These are phyloP conservation scores for Tupaia chinensis DNA, from an alignment of 2,113 vertebrate species.

Conservation along the genomic window DNA sequence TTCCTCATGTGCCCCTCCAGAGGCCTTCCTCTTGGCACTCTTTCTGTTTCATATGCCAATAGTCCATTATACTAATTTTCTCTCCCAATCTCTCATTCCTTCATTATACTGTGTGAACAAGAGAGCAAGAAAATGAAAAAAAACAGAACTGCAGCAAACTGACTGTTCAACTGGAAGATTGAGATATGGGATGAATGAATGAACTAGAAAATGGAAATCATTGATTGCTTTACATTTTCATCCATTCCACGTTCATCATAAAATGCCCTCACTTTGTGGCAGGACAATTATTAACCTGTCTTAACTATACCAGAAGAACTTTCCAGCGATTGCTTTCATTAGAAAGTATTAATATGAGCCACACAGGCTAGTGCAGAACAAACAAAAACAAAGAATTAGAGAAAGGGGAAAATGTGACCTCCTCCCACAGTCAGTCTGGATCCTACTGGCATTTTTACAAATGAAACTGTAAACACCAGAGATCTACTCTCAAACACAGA, in stretches of 20 bases:
- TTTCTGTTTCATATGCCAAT: not conserved
- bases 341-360: not conserved
- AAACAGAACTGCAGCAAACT: slow-evolving; percentile 17
- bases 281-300: slow-evolving; percentile 66
- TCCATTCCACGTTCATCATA: slow-evolving; percentile 43
- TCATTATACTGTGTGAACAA: not conserved
- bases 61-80: slow-evolving; percentile 41
- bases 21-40: not conserved
- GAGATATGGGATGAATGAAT: slow-evolving; percentile 72
- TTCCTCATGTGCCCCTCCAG: not conserved
- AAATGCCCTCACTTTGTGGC: not conserved
- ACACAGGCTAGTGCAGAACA: not conserved
- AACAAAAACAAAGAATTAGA: not conserved
- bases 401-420: not conserved
- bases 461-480: not conserved
- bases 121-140: slow-evolving; percentile 5
- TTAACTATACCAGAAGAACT: slow-evolving; percentile 46
- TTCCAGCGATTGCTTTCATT: slow-evolving; percentile 44
- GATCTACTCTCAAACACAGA: not conserved
- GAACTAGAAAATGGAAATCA: slow-evolving; percentile 78
- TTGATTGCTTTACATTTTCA: slow-evolving; percentile 71
- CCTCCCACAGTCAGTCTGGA: not conserved
- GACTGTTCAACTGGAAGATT: slow-evolving; percentile 70
- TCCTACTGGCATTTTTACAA: not conserved
- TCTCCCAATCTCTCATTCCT: not conserved